These are phyloP conservation scores for Aphyosemion australe DNA, from an alignment of 2,113 vertebrate genomes.

Conservation along the genomic window DNA sequence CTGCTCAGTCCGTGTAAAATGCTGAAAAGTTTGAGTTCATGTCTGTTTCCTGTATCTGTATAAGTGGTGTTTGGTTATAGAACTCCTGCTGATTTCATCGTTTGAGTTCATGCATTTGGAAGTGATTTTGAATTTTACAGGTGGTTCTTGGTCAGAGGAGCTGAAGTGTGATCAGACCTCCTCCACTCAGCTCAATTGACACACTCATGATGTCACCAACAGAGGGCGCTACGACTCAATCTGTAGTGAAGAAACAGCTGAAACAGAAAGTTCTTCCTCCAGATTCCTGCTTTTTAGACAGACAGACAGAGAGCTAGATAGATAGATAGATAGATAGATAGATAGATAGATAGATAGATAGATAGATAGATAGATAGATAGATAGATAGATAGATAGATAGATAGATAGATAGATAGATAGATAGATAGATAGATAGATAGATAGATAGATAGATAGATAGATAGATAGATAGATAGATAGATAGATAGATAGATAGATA, in stretches of 20 bases:
- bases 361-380: constrained; percentile 2
- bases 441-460: constrained; percentile 1
- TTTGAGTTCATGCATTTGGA: too few relatives aligned
- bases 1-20: too few relatives aligned
- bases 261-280: constrained; percentile 13
- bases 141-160: too few relatives aligned
- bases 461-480: constrained; percentile 15
- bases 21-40: too few relatives aligned
- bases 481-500: constrained; percentile 6
- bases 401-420: too few relatives aligned
- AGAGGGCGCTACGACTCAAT: constrained; percentile 81
- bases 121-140: too few relatives aligned
- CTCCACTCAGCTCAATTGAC: background rate
- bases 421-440: too few relatives aligned
- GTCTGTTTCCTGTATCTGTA: too few relatives aligned
- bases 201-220: constrained; percentile 51
- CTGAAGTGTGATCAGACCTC: too few relatives aligned
- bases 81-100: too few relatives aligned
- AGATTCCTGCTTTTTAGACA: constrained; percentile 25
- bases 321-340: constrained; percentile 12
- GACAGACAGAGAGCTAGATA: background rate
- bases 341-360: constrained; percentile 9
- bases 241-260: constrained; percentile 28
- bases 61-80: too few relatives aligned
- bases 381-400: too few relatives aligned